Conservation (phyloP, 2,113 vertebrate genomes). For the Malurus elegans region DNA sequence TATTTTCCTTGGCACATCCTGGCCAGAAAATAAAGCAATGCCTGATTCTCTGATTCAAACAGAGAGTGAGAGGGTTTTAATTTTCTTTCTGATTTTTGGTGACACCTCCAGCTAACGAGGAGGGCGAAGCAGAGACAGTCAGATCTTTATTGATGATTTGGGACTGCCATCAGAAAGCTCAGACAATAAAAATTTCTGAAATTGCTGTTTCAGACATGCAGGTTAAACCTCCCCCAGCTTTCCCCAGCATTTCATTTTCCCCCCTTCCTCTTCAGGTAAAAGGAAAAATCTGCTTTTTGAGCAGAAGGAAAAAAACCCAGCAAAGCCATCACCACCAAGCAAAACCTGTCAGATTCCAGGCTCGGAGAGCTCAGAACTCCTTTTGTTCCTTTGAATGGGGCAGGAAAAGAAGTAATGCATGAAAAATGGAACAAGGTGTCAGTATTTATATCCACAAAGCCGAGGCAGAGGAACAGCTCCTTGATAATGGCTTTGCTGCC, state of each 20-base stretch:
- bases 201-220: neutral
- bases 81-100: too few relatives aligned
- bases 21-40: too few relatives aligned
- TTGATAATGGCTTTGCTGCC: neutral
- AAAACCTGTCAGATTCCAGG: neutral
- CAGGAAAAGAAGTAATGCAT: neutral
- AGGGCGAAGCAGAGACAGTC: neutral
- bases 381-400: conserved; percentile 21
- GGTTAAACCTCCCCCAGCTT: neutral
- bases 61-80: too few relatives aligned
- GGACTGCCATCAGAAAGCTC: neutral
- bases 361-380: neutral
- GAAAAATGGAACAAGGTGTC: neutral
- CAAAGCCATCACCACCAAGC: neutral
- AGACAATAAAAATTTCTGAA: neutral
- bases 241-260: neutral
- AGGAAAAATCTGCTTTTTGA: conserved; percentile 2
- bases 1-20: too few relatives aligned
- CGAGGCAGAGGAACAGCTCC: neutral
- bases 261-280: neutral
- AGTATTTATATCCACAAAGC: conserved; percentile 25
- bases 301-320: neutral
- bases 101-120: neutral
- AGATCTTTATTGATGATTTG: neutral
- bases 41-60: too few relatives aligned